A percentile compares a stretch with the other conserved stretches of the same genome.
Conservation (phyloP, 2,113 vertebrate genomes). For the Taxidea taxus region DNA sequence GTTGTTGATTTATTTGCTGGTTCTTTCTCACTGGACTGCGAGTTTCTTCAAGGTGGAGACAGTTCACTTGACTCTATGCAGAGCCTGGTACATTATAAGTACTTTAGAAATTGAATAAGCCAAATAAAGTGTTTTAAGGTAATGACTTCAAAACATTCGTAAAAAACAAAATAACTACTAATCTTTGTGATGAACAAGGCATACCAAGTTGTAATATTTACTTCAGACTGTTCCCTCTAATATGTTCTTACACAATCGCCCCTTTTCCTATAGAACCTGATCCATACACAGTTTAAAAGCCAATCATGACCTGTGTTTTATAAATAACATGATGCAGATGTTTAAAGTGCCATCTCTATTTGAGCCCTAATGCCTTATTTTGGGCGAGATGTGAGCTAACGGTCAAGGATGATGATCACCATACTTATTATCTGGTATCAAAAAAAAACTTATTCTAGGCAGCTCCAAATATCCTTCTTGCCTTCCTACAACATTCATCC, state of each 20-base stretch:
- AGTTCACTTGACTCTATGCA: neutral
- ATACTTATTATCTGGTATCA: neutral
- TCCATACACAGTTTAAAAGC: neutral
- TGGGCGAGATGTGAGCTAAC: neutral
- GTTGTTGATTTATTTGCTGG: no score
- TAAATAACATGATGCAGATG: neutral
- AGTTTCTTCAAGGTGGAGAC: neutral
- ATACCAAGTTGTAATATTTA: neutral
- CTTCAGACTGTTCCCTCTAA: neutral
- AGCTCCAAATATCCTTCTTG: neutral
- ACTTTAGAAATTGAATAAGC: neutral
- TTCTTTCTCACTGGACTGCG: neutral
- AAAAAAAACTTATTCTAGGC: neutral
- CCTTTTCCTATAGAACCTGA: neutral
- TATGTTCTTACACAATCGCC: neutral
- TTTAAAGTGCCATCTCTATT: neutral
- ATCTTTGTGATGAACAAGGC: neutral
- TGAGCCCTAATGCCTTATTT: neutral
- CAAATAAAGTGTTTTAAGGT: neutral
- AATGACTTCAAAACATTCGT: neutral
- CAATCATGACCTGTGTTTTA: neutral
- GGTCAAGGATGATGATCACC: neutral
- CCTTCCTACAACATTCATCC: neutral
- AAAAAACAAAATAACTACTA: neutral
- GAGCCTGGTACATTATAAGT: neutral